Base-by-base conservation (phyloP, 2,797 vertebrate genomes). In the Acanthiza pusilla region DNA sequence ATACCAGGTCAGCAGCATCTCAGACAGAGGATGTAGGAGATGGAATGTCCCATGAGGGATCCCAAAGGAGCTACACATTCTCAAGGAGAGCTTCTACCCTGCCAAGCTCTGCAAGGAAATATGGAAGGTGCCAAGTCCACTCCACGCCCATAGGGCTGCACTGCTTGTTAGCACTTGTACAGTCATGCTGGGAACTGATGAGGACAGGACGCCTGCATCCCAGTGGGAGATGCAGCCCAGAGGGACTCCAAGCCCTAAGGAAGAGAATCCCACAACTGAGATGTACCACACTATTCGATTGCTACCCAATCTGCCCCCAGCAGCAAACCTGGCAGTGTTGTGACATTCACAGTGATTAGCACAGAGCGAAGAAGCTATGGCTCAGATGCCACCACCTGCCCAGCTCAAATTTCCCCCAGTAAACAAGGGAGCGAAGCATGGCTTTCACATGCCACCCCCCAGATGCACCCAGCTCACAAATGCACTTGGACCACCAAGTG, bases 291-390 rank as follows among this genome's bases (percentile, higher is more conserved):
- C 80, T n/a, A 76, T 43, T 67, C 5, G 2, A 42, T 2, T 14
- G 45, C 91, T 53, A 91, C 60, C 29, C 7, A 50, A 68, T 83
- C 88, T 11, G 13, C 1, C 5, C 48, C 77, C 85, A 26, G 93
- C 71, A 75, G 93, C 74, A 53, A 73, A 68, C 50, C 80, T 16
- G 2, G 75, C 75, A 8, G 15, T 85, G 89, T 60, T 94, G 89
- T 76, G 93, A 96, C 94, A 96, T 95, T 94, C 91, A 88, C 79
- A 36, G 87, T 2, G 20, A 97, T 96, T 95, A 96, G 70, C 90
- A 58, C 91, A 82, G 80, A 88, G 88, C 2, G 0, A 70, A 85
- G 90, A 78, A 81, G 79, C 68, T 89, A 42, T 15, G 57, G 57
- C 66, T 93, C 72, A 60, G 65, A 86, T 91, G 71, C 87, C 7